These are phyloP conservation scores for Lathamus discolor DNA, from an alignment of 2,113 vertebrate species.

Conservation along the genomic window DNA sequence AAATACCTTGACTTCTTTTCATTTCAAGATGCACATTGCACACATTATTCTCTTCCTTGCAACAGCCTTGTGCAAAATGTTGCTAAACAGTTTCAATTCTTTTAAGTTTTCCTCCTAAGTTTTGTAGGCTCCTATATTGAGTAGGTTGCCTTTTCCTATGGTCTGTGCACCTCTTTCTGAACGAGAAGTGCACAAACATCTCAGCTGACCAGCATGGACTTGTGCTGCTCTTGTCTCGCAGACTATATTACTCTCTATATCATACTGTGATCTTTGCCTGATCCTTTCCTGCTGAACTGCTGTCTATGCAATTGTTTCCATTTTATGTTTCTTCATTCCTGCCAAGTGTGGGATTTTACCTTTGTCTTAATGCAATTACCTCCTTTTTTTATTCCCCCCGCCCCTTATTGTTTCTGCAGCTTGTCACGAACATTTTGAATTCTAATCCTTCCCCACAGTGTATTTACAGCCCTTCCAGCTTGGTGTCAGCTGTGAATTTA, in stretches of 20 bases:
- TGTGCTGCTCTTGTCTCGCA: neutral
- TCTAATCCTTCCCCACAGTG: conserved; percentile 29
- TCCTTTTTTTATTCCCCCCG: neutral
- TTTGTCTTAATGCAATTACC: neutral
- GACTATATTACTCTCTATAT: neutral
- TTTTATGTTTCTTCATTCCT: neutral
- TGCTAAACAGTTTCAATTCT: neutral
- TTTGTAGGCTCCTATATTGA: neutral
- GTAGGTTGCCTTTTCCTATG: neutral
- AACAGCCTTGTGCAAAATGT: neutral
- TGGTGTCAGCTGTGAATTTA: conserved; percentile 51
- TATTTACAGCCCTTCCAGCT: conserved; percentile 15
- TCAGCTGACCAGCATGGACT: neutral
- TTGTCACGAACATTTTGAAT: neutral
- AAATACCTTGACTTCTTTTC: neutral
- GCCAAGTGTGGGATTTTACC: neutral
- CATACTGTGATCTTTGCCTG: neutral
- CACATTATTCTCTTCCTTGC: neutral
- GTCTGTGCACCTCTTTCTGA: neutral
- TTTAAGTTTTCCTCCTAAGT: neutral
- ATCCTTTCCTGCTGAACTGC: neutral
- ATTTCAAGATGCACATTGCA: neutral
- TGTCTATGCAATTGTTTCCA: neutral
- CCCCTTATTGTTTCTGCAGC: neutral
- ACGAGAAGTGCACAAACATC: neutral